Evolutionary conservation across 2,888 invertebrate genomes (phyloP), one percentile per base, ranked within the genome.

Genomic region (Margaritifera margaritifera): DNA sequence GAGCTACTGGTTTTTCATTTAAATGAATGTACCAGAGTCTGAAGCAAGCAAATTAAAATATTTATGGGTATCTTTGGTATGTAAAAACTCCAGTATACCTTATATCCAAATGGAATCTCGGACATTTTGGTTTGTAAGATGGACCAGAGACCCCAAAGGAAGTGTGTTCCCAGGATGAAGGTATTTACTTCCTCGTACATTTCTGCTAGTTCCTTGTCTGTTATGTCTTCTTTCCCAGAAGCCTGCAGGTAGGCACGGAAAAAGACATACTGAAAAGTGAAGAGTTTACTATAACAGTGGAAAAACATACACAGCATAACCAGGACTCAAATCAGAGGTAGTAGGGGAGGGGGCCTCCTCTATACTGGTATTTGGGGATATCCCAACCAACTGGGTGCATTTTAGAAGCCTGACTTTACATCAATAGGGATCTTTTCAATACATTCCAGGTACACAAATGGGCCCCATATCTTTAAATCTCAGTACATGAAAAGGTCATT

Each of bases 61-160:
- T n/a, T n/a, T n/a, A 42, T 42, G 42, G 42, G 11, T 42, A 3
- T 42, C 15, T 42, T 11, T 42, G 20, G 24, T 24, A 56, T 56
- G 56, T 11, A 24, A 24, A 24, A 15, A 8, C 11, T 55, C 2
- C 2, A 42, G 42, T 42, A 42, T 68, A 81, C 83, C 75, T 79
- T 66, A 73, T 98, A 98, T 68, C 97, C 97, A 86, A 98, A 98
- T 24, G 95, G 94, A 83, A 98, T 98, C 86, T 95, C 93, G 2
- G 96, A 95, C 62, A 94, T 94, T 73, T 94, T 94, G 0, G 95
- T 95, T 89, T 97, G 97, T 20, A 96, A 94, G 52, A 97, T 92
- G 3, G 94, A 94, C 99, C 99, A 99, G 0, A 98, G 92, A 1
- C 93, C 93, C 99, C 99, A 99, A 88, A 98, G 94, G 71, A 98